These are phyloP conservation scores for Thomomys bottae DNA, from an alignment of 2,113 vertebrate species.

Conservation along the genomic window DNA sequence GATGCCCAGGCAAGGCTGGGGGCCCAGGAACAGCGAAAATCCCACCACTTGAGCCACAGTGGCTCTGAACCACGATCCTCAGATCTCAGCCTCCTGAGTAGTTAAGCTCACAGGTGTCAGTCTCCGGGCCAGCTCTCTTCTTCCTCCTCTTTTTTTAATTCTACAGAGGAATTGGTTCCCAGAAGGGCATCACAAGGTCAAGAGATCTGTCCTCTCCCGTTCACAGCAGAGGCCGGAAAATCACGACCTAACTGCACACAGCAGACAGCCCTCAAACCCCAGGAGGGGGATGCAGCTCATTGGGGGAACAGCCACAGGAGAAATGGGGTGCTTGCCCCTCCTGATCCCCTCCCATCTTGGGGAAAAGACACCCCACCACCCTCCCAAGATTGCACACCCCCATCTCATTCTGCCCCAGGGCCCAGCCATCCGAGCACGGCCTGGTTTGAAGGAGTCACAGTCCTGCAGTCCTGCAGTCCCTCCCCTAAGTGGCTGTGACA, in stretches of 20 bases:
- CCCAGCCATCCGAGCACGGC: not conserved
- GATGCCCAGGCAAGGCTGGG: accelerated
- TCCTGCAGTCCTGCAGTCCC: not conserved
- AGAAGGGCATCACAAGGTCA: too few relatives aligned
- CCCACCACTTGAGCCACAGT: too few relatives aligned
- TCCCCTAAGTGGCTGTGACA: conserved; percentile 35
- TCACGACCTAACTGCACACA: not conserved
- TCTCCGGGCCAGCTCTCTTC: too few relatives aligned
- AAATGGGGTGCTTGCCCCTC: too few relatives aligned
- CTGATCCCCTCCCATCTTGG: not conserved
- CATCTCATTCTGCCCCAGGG: not conserved
- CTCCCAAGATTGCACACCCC: not conserved
- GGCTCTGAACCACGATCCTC: too few relatives aligned
- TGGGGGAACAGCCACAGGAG: not conserved
- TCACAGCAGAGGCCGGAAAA: not conserved
- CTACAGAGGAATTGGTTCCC: not conserved
- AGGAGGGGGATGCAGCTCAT: not conserved
- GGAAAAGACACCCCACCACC: not conserved
- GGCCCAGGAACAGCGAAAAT: too few relatives aligned
- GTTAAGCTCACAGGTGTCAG: too few relatives aligned
- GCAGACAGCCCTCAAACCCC: not conserved
- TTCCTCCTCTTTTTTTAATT: too few relatives aligned
- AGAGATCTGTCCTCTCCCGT: too few relatives aligned
- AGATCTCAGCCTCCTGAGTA: too few relatives aligned
- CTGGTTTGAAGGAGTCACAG: not conserved